phyloP scores from a whole-genome alignment of 2,797 vertebrate genomes.

The Muscicapa striata region DNA sequence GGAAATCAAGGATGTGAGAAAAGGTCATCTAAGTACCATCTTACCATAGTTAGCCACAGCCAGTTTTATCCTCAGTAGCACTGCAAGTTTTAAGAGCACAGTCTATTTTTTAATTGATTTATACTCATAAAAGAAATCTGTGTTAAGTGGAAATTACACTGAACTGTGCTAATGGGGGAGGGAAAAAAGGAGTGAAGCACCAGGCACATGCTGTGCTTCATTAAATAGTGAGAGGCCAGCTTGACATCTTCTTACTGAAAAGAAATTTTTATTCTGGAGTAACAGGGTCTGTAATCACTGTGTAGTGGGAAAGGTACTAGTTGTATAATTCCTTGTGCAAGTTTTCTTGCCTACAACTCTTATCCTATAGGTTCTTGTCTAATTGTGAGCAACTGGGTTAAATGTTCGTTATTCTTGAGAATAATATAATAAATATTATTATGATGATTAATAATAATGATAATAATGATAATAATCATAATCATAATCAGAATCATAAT shows the following conservation, averaged over 20 bases:
- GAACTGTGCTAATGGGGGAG: slow-evolving; percentile 7
- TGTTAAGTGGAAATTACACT: slow-evolving; percentile 56
- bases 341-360: background rate
- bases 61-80: background rate
- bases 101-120: slow-evolving; percentile 23
- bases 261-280: slow-evolving; percentile 11
- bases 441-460: no score
- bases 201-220: slow-evolving; percentile 52
- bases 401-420: background rate
- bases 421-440: background rate
- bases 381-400: background rate
- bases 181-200: slow-evolving; percentile 30
- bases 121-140: slow-evolving; percentile 33
- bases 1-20: background rate
- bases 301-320: background rate
- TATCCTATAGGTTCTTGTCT: background rate
- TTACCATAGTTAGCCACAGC: background rate
- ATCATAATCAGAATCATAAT: no score
- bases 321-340: background rate
- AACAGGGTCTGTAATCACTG: background rate
- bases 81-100: background rate
- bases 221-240: slow-evolving; percentile 58
- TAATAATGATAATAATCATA: no score
- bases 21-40: background rate
- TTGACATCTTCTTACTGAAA: slow-evolving; percentile 62